Evolutionary conservation across 2,797 vertebrate genomes (phyloP).

Genomic region (Pelochelys cantorii): DNA sequence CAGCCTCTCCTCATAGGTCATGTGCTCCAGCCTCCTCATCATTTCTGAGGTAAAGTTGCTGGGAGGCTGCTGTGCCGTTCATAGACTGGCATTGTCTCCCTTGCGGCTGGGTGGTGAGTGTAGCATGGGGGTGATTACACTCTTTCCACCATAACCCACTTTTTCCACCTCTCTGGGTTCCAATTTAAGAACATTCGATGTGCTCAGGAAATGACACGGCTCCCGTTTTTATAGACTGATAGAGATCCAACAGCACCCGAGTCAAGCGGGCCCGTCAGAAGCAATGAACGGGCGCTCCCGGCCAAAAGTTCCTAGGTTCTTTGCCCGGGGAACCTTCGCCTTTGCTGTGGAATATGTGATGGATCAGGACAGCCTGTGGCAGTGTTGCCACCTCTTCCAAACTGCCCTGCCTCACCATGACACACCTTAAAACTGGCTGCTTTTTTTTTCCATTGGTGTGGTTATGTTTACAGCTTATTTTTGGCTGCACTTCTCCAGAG

Average conservation of each 20-base stretch:
- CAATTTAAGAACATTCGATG: not conserved
- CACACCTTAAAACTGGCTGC: not conserved
- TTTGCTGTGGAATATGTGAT: accelerated
- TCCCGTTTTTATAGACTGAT: not conserved
- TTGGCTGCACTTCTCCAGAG: not conserved
- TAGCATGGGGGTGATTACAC: not conserved
- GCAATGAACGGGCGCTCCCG: not conserved
- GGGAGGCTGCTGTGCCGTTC: not conserved
- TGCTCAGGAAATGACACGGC: not conserved
- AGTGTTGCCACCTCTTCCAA: not conserved
- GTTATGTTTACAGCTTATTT: conserved; percentile 40
- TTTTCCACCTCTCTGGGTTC: not conserved
- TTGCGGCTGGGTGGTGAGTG: not conserved
- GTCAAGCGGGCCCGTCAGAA: not conserved
- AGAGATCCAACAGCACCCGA: accelerated
- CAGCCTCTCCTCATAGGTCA: too few species aligned
- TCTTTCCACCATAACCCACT: not conserved
- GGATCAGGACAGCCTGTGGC: not conserved
- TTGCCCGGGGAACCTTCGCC: not conserved
- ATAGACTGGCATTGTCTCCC: not conserved
- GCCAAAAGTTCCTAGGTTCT: not conserved
- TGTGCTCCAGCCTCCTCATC: too few species aligned
- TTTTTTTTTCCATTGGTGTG: not conserved
- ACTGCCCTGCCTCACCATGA: accelerated
- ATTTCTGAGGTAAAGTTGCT: not conserved